Conservation (phyloP, 2,797 vertebrate genomes). For the Manis crassicaudata region DNA sequence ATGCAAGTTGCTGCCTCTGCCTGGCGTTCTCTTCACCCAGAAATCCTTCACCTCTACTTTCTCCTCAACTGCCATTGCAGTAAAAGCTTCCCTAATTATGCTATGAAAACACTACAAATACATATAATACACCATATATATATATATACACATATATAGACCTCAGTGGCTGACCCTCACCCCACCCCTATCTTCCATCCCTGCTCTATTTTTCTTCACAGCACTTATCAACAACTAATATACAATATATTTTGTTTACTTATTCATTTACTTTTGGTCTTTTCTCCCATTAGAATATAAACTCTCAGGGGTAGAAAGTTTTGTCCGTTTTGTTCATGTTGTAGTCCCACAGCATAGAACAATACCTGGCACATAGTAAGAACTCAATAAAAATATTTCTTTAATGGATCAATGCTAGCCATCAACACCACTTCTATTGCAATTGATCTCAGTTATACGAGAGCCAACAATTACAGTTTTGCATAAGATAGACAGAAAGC, state of each 20-base stretch:
- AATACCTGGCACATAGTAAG: not conserved
- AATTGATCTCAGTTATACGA: not conserved
- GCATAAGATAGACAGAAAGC: conserved; percentile 18
- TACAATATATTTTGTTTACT: not conserved
- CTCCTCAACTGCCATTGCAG: not conserved
- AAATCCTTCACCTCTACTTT: not conserved
- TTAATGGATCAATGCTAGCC: not conserved
- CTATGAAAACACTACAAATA: not conserved
- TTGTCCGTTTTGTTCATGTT: not conserved
- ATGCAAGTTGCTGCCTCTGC: not conserved
- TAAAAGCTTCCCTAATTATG: not conserved
- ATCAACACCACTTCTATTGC: not conserved
- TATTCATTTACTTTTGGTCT: not conserved
- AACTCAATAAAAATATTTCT: not conserved
- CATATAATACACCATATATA: too few species aligned
- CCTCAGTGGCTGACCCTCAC: not conserved
- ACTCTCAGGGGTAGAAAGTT: not conserved
- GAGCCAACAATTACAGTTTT: not conserved
- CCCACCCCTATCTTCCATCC: not conserved
- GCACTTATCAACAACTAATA: not conserved
- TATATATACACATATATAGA: too few species aligned
- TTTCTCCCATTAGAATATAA: not conserved
- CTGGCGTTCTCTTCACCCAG: not conserved
- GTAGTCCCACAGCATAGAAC: not conserved
- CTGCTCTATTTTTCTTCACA: conserved; percentile 15